These are phyloP conservation scores for Epirrhoe tristata DNA, from an alignment of 2,888 invertebrate species.

Conservation along the genomic window DNA sequence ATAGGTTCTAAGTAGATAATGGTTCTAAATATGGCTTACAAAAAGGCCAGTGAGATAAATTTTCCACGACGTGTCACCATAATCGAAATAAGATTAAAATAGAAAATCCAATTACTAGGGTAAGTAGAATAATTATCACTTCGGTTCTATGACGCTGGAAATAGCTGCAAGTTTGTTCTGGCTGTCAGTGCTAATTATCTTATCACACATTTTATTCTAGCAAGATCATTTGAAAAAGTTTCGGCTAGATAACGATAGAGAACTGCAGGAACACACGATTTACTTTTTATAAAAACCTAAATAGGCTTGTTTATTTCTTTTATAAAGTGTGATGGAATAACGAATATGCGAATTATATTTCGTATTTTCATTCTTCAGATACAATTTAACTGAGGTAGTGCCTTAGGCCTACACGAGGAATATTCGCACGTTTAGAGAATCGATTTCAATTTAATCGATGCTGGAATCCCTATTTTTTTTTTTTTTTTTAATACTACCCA, in stretches of 20 bases:
- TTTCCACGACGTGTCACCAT: constrained; percentile 15
- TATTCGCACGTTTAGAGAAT: constrained; percentile 15
- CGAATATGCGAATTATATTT: constrained; percentile 1
- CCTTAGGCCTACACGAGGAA: constrained; percentile 11
- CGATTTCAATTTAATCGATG: constrained; percentile 1
- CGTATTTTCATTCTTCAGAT: constrained; percentile 22
- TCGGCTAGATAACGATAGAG: neutral
- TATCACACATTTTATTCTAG: neutral
- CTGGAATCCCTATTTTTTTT: neutral
- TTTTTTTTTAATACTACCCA: neutral
- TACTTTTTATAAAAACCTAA: neutral
- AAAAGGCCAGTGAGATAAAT: neutral
- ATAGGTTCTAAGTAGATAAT: neutral
- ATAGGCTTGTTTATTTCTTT: neutral
- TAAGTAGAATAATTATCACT: constrained; percentile 46
- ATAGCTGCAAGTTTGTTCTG: constrained; percentile 51
- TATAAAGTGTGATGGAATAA: no score
- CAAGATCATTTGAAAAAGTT: neutral
- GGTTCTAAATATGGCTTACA: neutral
- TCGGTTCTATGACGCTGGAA: constrained; percentile 55
- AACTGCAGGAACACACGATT: neutral
- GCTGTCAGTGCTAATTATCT: constrained; percentile 10
- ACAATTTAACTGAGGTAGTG: constrained; percentile 12
- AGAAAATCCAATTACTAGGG: constrained; percentile 31
- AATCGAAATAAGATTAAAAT: constrained; percentile 32